Percentiles rank a stretch among this genome's conserved stretches.
These are phyloP conservation scores for Heliothis virescens DNA, from an alignment of 1,140 invertebrate genomes.

Conservation along the genomic window DNA sequence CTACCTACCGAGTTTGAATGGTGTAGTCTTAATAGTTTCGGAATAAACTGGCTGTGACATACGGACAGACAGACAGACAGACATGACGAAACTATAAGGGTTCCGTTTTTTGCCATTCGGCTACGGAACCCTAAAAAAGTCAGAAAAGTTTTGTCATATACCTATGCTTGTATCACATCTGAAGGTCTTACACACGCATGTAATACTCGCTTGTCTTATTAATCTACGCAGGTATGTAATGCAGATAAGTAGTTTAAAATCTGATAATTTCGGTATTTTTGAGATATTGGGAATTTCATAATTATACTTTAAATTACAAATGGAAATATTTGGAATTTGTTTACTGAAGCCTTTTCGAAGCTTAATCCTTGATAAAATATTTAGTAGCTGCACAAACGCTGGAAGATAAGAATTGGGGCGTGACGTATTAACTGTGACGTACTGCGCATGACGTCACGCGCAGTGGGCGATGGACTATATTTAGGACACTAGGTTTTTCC, in stretches of 20 bases:
- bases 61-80: too few relatives aligned
- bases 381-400: not conserved
- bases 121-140: too few relatives aligned
- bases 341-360: too few relatives aligned
- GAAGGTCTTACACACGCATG: conserved; percentile 1
- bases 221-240: too few relatives aligned
- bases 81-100: too few relatives aligned
- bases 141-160: too few relatives aligned
- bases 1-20: too few relatives aligned
- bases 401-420: not conserved
- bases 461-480: conserved; percentile 24
- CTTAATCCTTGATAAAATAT: not conserved
- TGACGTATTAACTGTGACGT: conserved; percentile 62
- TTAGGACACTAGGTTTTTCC: conserved; percentile 21
- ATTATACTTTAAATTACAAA: not conserved
- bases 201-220: not conserved
- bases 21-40: too few relatives aligned
- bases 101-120: too few relatives aligned
- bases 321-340: too few relatives aligned
- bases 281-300: not conserved
- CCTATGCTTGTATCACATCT: not conserved
- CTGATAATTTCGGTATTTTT: not conserved
- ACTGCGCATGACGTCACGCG: conserved; percentile 63
- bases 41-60: too few relatives aligned
- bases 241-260: conserved; percentile 1